These are phyloP conservation scores for Lucilia sericata DNA, from an alignment of 1,140 invertebrate species.

Conservation along the genomic window DNA sequence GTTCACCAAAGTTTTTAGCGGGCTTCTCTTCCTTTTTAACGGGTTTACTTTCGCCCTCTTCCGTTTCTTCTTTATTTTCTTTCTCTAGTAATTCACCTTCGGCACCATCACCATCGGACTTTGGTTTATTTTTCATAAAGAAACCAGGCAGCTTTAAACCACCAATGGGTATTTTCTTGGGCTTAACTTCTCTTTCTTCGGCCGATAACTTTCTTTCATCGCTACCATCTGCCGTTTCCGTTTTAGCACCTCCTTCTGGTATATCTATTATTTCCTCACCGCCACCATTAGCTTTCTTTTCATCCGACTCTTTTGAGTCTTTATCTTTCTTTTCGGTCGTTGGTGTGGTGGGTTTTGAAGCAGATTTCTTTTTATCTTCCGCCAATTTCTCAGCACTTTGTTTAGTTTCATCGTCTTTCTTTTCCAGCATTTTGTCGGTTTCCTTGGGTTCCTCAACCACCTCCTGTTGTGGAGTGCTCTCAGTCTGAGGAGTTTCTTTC, in stretches of 20 bases:
- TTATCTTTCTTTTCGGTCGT: conserved; percentile 53
- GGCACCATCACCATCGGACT: conserved; percentile 66
- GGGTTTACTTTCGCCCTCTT: conserved; percentile 50
- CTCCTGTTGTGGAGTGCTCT: conserved; percentile 55
- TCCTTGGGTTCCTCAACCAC: conserved; percentile 65
- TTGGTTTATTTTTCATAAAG: conserved; percentile 80
- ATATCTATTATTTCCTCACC: conserved; percentile 36
- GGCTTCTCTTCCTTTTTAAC: conserved; percentile 63
- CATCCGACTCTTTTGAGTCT: conserved; percentile 30
- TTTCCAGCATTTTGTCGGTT: conserved; percentile 66
- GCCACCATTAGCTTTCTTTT: conserved; percentile 38
- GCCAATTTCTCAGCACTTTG: conserved; percentile 50
- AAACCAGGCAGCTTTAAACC: conserved; percentile 86
- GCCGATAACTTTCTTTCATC: conserved; percentile 73
- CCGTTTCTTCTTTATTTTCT: conserved; percentile 59
- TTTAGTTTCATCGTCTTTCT: conserved; percentile 57
- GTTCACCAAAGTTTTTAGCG: conserved; percentile 57
- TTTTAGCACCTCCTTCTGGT: conserved; percentile 50
- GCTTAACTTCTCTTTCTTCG: conserved; percentile 78
- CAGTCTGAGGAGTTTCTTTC: conserved; percentile 65
- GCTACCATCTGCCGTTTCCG: conserved; percentile 70
- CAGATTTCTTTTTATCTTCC: conserved; percentile 48
- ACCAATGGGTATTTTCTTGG: conserved; percentile 84
- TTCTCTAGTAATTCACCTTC: conserved; percentile 68
- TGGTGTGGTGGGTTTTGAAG: conserved; percentile 59